These are phyloP conservation scores for Chrysodeixis includens DNA, from an alignment of 2,888 invertebrate species.

Conservation along the genomic window DNA sequence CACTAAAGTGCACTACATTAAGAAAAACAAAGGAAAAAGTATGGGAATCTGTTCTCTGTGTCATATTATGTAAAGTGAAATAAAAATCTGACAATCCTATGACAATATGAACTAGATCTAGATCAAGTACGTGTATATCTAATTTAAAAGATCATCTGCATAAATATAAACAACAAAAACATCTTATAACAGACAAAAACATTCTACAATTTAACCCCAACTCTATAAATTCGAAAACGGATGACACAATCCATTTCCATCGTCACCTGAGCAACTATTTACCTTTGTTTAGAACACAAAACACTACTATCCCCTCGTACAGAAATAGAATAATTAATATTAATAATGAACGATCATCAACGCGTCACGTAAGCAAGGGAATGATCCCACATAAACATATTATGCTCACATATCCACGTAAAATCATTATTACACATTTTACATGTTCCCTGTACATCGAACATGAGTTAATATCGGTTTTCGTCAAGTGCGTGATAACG, in stretches of 20 bases:
- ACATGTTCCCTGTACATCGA: conserved; percentile 22
- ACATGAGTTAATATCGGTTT: conserved; percentile 26
- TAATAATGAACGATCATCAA: conserved; percentile 14
- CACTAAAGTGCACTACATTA: no score
- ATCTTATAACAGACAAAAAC: not conserved
- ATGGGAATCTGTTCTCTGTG: no score
- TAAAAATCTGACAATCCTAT: no score
- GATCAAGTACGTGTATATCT: not conserved
- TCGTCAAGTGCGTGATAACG: conserved; percentile 34
- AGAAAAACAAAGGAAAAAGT: no score
- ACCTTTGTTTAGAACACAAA: not conserved
- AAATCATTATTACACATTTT: conserved; percentile 32
- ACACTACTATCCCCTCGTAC: not conserved
- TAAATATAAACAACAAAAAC: not conserved
- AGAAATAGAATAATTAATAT: conserved; percentile 19
- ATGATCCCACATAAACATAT: conserved; percentile 29
- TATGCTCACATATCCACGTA: conserved; percentile 15
- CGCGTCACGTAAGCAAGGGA: conserved; percentile 18
- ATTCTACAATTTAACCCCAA: not conserved
- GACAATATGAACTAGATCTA: no score
- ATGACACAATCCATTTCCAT: not conserved
- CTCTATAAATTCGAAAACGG: not conserved
- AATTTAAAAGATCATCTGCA: not conserved
- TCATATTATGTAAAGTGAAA: no score
- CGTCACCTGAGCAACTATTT: not conserved